Evolutionary conservation across 2,113 vertebrate genomes (phyloP).

Genomic region (Eretmochelys imbricata): DNA sequence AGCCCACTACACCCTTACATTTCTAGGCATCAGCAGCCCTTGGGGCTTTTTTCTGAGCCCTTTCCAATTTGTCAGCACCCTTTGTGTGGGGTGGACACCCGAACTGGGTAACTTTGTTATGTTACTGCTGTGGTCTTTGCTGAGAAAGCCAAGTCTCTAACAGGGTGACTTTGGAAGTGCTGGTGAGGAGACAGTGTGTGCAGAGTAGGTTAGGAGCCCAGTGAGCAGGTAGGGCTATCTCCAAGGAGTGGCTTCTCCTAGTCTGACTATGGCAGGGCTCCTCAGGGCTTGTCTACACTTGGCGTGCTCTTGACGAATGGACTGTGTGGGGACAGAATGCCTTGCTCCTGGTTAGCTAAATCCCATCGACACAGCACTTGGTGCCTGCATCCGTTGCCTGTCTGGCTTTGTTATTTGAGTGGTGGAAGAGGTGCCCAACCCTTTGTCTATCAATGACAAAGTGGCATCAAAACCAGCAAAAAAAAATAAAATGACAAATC

Average conservation of each 20-base stretch:
- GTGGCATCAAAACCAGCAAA: neutral
- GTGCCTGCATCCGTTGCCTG: neutral
- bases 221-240: neutral
- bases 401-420: constrained; percentile 41
- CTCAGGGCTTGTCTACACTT: constrained; percentile 61
- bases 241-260: neutral
- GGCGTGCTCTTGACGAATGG: constrained; percentile 37
- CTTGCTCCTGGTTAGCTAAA: too few relatives aligned
- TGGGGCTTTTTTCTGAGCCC: neutral
- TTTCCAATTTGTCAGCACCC: neutral
- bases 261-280: constrained; percentile 4
- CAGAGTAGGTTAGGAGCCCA: neutral
- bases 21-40: neutral
- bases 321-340: too few relatives aligned
- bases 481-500: constrained; percentile 41
- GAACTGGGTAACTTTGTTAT: neutral
- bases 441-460: constrained; percentile 47
- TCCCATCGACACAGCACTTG: neutral
- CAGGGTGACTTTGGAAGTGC: neutral
- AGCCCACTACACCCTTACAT: neutral
- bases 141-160: neutral
- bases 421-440: constrained; percentile 33
- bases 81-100: neutral
- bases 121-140: neutral
- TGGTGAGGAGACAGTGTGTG: neutral